phyloP scores from a whole-genome alignment of 2,113 vertebrate genomes.

The Ploceus nigricollis region DNA sequence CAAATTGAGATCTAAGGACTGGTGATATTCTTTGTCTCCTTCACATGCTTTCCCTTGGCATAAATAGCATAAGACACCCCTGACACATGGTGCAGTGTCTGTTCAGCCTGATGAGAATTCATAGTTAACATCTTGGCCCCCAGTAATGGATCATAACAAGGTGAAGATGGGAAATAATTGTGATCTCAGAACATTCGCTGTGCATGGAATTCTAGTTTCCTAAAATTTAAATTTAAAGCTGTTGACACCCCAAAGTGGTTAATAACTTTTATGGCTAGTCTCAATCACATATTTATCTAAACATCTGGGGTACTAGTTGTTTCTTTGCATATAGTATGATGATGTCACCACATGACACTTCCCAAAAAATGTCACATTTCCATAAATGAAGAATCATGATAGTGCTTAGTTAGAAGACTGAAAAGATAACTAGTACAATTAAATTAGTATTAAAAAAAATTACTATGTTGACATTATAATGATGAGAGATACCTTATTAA shows the following conservation, averaged over 20 bases:
- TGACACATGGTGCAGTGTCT: neutral
- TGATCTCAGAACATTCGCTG: neutral
- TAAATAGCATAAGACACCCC: neutral
- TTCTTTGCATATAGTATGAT: neutral
- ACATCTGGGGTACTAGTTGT: neutral
- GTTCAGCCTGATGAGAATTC: neutral
- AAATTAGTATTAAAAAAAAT: neutral
- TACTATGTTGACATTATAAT: neutral
- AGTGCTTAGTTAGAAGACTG: neutral
- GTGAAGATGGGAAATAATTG: neutral
- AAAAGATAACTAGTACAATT: neutral
- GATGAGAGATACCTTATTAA: neutral
- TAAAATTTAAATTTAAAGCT: neutral
- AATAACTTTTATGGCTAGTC: neutral
- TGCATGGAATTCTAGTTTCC: neutral
- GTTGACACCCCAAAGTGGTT: neutral
- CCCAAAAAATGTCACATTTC: neutral
- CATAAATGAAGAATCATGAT: neutral
- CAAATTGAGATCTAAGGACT: neutral
- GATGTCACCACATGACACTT: neutral
- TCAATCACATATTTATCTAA: neutral
- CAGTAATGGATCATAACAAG: neutral
- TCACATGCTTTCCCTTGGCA: neutral
- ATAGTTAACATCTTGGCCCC: neutral
- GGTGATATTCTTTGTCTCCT: neutral